Evolutionary conservation across 2,113 vertebrate genomes (phyloP).

Genomic region (Dolichotis patagonum): DNA sequence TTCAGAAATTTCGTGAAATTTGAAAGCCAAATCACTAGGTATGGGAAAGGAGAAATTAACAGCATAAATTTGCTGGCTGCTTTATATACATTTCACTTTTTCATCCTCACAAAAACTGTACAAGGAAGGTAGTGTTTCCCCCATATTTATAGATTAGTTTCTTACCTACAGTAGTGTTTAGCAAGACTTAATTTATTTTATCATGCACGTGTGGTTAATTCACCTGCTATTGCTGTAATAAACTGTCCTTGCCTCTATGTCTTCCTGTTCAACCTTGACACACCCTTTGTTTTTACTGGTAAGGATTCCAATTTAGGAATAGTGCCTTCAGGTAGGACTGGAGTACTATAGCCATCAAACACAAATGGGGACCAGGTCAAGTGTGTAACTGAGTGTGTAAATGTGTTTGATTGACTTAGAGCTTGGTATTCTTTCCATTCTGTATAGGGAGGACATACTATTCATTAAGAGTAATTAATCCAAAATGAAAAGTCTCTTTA

Average conservation of each 20-base stretch:
- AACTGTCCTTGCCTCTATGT: not conserved
- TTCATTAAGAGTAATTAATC: slow-evolving; percentile 30
- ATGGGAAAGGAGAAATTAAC: slow-evolving; percentile 7
- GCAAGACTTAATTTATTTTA: not conserved
- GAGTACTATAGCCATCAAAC: not conserved
- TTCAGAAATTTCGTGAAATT: not conserved
- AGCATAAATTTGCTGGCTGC: not conserved
- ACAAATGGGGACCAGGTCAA: not conserved
- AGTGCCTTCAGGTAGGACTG: not conserved
- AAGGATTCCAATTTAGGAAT: not conserved
- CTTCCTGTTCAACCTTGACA: not conserved
- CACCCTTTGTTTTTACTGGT: not conserved
- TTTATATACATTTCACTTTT: not conserved
- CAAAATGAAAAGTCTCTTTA: slow-evolving; percentile 47
- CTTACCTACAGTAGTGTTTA: not conserved
- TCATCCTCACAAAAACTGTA: not conserved
- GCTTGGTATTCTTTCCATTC: not conserved
- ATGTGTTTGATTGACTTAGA: not conserved
- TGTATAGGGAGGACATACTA: not conserved
- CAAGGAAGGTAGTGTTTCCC: not conserved
- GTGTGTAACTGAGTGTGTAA: not conserved
- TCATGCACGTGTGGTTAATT: not conserved
- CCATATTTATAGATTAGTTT: not conserved
- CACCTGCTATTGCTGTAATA: not conserved
- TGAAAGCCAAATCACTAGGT: slow-evolving; percentile 44